A percentile compares a stretch with the other conserved stretches of the same genome.
These are phyloP conservation scores for Melanotaenia pygmaea DNA, from an alignment of 2,797 vertebrate genomes.

Conservation along the genomic window DNA sequence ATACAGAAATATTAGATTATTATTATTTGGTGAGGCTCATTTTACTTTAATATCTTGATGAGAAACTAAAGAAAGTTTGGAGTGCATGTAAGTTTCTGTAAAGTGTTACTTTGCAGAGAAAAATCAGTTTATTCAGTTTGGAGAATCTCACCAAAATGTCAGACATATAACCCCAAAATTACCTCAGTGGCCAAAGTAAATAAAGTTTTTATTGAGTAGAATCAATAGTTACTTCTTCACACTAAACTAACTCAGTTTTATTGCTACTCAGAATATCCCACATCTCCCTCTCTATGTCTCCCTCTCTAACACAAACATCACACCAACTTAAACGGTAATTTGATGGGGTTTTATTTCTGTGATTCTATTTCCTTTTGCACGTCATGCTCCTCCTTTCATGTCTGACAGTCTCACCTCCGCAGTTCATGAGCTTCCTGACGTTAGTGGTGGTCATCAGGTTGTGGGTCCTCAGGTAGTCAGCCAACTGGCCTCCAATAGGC, in stretches of 20 bases:
- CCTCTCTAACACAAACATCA: not conserved
- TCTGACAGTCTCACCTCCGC: constrained; percentile 85
- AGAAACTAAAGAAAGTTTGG: not conserved
- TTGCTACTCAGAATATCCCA: too few relatives aligned
- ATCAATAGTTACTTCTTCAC: not conserved
- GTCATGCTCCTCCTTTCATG: constrained; percentile 4
- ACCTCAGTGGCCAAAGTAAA: not conserved
- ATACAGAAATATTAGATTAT: not conserved
- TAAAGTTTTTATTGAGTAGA: not conserved
- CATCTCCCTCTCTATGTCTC: not conserved
- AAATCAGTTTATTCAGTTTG: too few relatives aligned
- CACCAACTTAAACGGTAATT: not conserved
- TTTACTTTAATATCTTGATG: not conserved
- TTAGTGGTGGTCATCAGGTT: constrained; percentile 95
- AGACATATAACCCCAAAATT: not conserved
- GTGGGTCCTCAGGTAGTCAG: constrained; percentile 91
- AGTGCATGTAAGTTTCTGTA: not conserved
- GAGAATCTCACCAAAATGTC: not conserved
- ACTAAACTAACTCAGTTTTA: not conserved
- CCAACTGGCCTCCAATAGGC: constrained; percentile 95
- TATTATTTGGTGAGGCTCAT: not conserved
- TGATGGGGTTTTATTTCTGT: not conserved
- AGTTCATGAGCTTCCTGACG: constrained; percentile 98
- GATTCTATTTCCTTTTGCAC: not conserved
- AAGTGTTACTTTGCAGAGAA: not conserved